These are phyloP conservation scores for Caenorhabditis wallacei DNA, from an alignment of 2,888 invertebrate species.

Conservation along the genomic window DNA sequence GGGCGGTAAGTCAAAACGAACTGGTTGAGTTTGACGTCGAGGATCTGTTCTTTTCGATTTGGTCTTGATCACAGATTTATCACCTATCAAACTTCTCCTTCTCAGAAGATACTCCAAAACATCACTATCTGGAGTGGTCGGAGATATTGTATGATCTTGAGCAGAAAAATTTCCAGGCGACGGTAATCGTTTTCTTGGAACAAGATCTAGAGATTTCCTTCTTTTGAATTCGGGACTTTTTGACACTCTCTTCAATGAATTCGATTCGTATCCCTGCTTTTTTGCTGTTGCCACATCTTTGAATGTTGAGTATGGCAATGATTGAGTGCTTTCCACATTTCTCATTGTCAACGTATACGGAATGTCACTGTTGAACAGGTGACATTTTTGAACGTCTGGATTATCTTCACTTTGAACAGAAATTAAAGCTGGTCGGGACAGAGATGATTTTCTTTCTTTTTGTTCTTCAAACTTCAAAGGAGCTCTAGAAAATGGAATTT, in stretches of 20 bases:
- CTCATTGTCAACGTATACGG: conserved; percentile 83
- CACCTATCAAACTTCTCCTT: conserved; percentile 77
- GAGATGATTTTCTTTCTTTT: conserved; percentile 57
- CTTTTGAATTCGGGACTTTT: conserved; percentile 70
- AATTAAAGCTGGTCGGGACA: conserved; percentile 76
- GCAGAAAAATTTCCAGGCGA: conserved; percentile 82
- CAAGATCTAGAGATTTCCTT: conserved; percentile 80
- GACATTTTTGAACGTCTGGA: conserved; percentile 79
- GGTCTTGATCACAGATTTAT: conserved; percentile 67
- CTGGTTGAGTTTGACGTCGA: conserved; percentile 83
- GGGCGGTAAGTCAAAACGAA: conserved; percentile 79
- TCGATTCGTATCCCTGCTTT: conserved; percentile 55
- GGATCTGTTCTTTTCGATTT: conserved; percentile 82
- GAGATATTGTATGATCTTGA: conserved; percentile 82
- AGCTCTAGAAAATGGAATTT: conserved; percentile 63
- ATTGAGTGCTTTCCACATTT: conserved; percentile 73
- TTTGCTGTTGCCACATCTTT: conserved; percentile 57
- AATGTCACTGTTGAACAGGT: conserved; percentile 78
- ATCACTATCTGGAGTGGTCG: conserved; percentile 80
- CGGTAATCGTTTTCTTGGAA: conserved; percentile 80
- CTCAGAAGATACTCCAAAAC: conserved; percentile 80
- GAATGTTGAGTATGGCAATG: conserved; percentile 69
- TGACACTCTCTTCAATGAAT: conserved; percentile 64
- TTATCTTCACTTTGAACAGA: conserved; percentile 81
- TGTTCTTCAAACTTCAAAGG: conserved; percentile 60